Evolutionary conservation across 2,113 vertebrate species (phyloP), one percentile per base, ranked within the genome.

Genomic region (Indri indri): DNA sequence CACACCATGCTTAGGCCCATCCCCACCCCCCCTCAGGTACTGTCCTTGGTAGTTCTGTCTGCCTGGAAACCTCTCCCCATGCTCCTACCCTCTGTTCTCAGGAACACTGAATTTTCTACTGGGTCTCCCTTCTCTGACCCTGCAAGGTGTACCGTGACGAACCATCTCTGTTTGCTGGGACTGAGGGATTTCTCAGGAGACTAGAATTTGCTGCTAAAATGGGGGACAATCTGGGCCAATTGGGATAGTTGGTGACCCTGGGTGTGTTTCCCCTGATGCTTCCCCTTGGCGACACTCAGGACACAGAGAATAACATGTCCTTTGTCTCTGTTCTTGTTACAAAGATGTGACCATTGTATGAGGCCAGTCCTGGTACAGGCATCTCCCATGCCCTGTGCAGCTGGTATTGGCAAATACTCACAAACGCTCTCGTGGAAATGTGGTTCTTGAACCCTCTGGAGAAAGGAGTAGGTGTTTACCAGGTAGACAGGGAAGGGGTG

Each of bases 371-470:
- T 3, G 10, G 12, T 8, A 70, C 11, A 25, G 61, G 40, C 6
- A 0, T 16, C 23, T 0, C 1, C 14, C 0, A 0, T 16, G 30
- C n/a, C 7, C 12, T 27, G 3, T n/a, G 6, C 1, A 30, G 18
- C 8, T 13, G 17, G 61, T 17, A 20, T 0, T 17, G 1, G 23
- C 13, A 27, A 34, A 54, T 2, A 4, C 42, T 45, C 3, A 1
- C 16, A 18, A 37, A 23, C 2, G 12, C 12, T 11, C 1, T 1
- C 5, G 5, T 42, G 73, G n/a, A 61, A 63, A 22, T 2, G 3
- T 6, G 34, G 63, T 8, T 34, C 52, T 18, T 18, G 89, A 22
- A 6, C 22, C 32, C 11, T 32, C 42, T 52, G 18, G 11, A 14
- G 34, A 76, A 40, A 74, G 30, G 4, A 54, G 20, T 40, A 2